phyloP scores from a whole-genome alignment of 2,888 invertebrate genomes.

The Flexamia atlantica region DNA sequence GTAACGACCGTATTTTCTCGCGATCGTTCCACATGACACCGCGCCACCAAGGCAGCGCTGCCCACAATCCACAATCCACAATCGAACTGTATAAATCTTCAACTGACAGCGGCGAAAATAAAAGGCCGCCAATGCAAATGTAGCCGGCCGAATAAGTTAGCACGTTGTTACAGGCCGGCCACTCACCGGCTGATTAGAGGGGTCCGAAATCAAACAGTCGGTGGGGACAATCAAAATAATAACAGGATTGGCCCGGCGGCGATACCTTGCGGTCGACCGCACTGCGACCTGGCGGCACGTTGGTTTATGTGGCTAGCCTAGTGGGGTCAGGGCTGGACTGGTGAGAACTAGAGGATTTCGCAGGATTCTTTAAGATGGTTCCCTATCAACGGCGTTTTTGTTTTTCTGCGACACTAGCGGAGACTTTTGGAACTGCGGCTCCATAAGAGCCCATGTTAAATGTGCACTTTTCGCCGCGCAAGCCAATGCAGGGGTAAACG shows the following conservation, averaged over 20 bases:
- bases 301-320: constrained; percentile 10
- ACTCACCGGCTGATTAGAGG: constrained; percentile 49
- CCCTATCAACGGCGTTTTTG: no score
- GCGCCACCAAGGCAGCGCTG: background rate
- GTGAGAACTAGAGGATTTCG: no score
- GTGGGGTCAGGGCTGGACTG: no score
- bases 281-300: background rate
- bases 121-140: constrained; percentile 47
- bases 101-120: constrained; percentile 43
- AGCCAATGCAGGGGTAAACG: no score
- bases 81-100: constrained; percentile 31
- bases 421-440: no score
- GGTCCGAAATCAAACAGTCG: constrained; percentile 58
- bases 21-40: no score
- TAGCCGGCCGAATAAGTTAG: constrained; percentile 45
- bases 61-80: no score
- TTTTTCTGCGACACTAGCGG: no score
- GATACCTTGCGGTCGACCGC: constrained; percentile 14
- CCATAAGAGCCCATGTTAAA: no score
- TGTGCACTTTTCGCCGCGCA: no score
- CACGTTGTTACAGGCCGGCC: constrained; percentile 46
- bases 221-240: constrained; percentile 46
- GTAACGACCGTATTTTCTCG: no score
- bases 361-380: no score
- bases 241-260: constrained; percentile 17